Conservation (phyloP, 1,140 invertebrate species). For the Tenebrio molitor region DNA sequence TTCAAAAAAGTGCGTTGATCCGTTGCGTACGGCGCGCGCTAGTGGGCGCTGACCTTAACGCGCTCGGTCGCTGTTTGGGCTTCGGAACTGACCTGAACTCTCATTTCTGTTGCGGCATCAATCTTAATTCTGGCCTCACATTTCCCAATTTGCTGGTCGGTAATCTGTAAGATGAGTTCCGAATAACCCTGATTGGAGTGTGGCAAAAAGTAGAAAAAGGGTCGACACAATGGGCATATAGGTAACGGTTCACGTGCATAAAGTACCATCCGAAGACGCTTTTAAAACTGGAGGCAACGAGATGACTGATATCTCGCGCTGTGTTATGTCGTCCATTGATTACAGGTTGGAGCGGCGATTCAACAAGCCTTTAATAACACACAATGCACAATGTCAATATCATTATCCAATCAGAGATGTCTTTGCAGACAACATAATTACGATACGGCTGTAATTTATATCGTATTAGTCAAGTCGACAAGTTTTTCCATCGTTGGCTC, state of each 20-base stretch:
- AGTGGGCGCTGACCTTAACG: too few species aligned
- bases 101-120: too few species aligned
- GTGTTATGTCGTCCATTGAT: slow-evolving; percentile 56
- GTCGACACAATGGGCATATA: slow-evolving; percentile 23
- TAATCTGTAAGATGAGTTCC: too few species aligned
- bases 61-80: too few species aligned
- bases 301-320: slow-evolving; percentile 47
- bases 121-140: too few species aligned
- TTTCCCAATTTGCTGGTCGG: too few species aligned
- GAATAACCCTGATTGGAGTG: neutral
- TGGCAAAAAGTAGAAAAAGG: slow-evolving; percentile 4
- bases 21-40: too few species aligned
- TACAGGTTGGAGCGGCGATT: slow-evolving; percentile 56
- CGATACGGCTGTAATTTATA: slow-evolving; percentile 64
- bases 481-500: slow-evolving; percentile 45
- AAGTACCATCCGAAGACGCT: slow-evolving; percentile 30
- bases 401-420: slow-evolving; percentile 66
- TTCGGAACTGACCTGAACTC: too few species aligned
- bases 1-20: too few species aligned
- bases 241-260: slow-evolving; percentile 42
- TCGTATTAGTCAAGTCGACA: slow-evolving; percentile 63
- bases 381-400: slow-evolving; percentile 65
- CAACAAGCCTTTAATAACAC: slow-evolving; percentile 63
- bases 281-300: slow-evolving; percentile 49
- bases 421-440: slow-evolving; percentile 66